These are phyloP conservation scores for Sericinus montela DNA, from an alignment of 2,888 invertebrate genomes.

Conservation along the genomic window DNA sequence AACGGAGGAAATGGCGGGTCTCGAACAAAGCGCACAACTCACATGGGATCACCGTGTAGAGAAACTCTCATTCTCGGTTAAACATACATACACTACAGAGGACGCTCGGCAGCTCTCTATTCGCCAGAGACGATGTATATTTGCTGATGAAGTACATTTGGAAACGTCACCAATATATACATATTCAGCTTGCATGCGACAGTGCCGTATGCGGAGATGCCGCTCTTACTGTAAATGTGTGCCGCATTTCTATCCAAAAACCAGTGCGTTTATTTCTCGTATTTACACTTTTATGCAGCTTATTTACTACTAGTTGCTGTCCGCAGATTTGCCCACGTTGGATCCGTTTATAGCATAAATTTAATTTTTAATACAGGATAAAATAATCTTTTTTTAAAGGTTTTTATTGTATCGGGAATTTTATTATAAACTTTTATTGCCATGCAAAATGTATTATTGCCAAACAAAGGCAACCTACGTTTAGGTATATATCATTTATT, in stretches of 20 bases:
- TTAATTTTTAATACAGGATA: no score
- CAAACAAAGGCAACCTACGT: no score
- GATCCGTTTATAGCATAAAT: no score
- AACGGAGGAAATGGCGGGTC: slow-evolving; percentile 84
- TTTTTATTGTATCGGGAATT: no score
- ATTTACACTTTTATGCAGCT: neutral
- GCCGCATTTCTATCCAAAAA: slow-evolving; percentile 83
- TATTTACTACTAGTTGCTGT: no score
- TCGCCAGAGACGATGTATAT: slow-evolving; percentile 85
- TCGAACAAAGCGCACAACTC: slow-evolving; percentile 84
- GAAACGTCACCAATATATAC: slow-evolving; percentile 82
- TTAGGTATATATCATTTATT: no score
- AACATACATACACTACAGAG: slow-evolving; percentile 87
- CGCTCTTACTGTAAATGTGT: slow-evolving; percentile 83
- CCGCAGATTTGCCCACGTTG: no score
- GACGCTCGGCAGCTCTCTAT: slow-evolving; percentile 84
- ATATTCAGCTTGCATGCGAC: slow-evolving; percentile 85
- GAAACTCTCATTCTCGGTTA: slow-evolving; percentile 83
- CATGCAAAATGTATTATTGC: no score
- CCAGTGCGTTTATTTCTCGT: slow-evolving; percentile 58
- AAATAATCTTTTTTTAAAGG: no score
- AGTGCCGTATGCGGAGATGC: slow-evolving; percentile 84
- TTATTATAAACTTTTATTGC: no score
- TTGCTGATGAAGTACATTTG: slow-evolving; percentile 82
- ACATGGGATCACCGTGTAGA: slow-evolving; percentile 82